Percentiles rank a stretch among this genome's conserved stretches.
Evolutionary conservation across 2,113 vertebrate species (phyloP).

Genomic region (Oncorhynchus kisutch): DNA sequence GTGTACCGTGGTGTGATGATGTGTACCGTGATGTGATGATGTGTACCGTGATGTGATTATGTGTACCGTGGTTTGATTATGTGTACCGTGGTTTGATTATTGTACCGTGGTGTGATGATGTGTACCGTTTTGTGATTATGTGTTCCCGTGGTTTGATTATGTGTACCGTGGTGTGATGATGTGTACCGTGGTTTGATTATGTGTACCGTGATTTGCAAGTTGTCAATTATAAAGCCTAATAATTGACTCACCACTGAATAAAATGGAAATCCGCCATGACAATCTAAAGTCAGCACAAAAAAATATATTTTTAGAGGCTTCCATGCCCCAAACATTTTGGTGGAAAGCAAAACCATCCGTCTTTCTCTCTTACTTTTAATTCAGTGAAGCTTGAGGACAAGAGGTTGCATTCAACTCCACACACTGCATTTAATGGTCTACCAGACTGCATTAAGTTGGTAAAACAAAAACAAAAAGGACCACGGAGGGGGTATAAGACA

Average conservation of each 20-base stretch:
- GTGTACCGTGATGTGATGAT: too few relatives aligned
- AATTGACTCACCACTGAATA: not conserved
- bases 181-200: not conserved
- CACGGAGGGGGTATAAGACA: constrained; percentile 40
- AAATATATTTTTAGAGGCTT: too few relatives aligned
- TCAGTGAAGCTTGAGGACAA: constrained; percentile 46
- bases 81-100: too few relatives aligned
- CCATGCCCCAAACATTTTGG: too few relatives aligned
- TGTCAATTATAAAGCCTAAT: not conserved
- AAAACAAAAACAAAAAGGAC: constrained; percentile 52
- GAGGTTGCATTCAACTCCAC: constrained; percentile 47
- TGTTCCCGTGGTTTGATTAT: not conserved
- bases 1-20: too few relatives aligned
- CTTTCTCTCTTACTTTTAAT: constrained; percentile 59
- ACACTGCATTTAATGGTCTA: constrained; percentile 23
- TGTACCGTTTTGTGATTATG: not conserved
- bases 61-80: too few relatives aligned
- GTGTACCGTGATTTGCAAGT: not conserved
- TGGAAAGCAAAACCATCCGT: too few relatives aligned
- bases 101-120: not conserved
- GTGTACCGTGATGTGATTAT: not conserved
- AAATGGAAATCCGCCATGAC: too few relatives aligned
- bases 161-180: not conserved
- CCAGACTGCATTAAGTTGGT: constrained; percentile 49
- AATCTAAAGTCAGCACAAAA: too few relatives aligned